Conservation (phyloP, 2,888 invertebrate genomes). For the Drosophila heteroneura region DNA sequence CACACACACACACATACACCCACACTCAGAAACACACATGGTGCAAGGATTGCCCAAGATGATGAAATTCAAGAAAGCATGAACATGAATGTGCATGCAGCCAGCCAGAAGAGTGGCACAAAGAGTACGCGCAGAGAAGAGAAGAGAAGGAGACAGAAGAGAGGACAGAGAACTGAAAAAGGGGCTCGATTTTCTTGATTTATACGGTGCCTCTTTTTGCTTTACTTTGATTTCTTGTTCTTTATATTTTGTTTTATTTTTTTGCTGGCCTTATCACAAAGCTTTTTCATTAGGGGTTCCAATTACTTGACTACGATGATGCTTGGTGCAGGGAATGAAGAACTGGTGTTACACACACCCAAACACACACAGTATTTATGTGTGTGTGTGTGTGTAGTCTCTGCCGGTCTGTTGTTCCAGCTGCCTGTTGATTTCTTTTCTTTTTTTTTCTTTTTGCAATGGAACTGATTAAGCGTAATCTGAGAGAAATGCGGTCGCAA, state of each 20-base stretch:
- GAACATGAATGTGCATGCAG: slow-evolving; percentile 71
- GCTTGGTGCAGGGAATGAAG: not conserved
- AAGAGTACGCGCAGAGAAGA: slow-evolving; percentile 11
- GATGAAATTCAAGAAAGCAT: slow-evolving; percentile 68
- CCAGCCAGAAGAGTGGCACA: slow-evolving; percentile 16
- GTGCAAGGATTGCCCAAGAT: slow-evolving; percentile 62
- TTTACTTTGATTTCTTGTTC: slow-evolving; percentile 40
- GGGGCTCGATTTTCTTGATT: slow-evolving; percentile 75
- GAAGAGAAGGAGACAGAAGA: slow-evolving; percentile 15
- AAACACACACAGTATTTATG: not conserved
- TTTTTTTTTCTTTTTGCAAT: slow-evolving; percentile 40
- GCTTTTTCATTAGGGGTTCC: slow-evolving; percentile 65
- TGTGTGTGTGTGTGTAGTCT: slow-evolving; percentile 1
- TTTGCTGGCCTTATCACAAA: slow-evolving; percentile 45
- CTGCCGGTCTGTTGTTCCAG: slow-evolving; percentile 19
- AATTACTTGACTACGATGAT: slow-evolving; percentile 58
- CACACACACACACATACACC: not conserved
- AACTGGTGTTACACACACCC: not conserved
- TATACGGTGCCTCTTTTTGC: slow-evolving; percentile 47
- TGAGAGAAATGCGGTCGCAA: slow-evolving; percentile 45
- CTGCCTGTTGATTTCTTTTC: slow-evolving; percentile 53
- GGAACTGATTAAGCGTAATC: slow-evolving; percentile 72
- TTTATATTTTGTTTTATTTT: slow-evolving; percentile 11
- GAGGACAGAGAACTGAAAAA: slow-evolving; percentile 41
- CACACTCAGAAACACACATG: slow-evolving; percentile 3